Percentiles rank a stretch among this genome's conserved stretches.
Conservation (phyloP, 2,797 vertebrate genomes). For the Rhinatrema bivittatum region DNA sequence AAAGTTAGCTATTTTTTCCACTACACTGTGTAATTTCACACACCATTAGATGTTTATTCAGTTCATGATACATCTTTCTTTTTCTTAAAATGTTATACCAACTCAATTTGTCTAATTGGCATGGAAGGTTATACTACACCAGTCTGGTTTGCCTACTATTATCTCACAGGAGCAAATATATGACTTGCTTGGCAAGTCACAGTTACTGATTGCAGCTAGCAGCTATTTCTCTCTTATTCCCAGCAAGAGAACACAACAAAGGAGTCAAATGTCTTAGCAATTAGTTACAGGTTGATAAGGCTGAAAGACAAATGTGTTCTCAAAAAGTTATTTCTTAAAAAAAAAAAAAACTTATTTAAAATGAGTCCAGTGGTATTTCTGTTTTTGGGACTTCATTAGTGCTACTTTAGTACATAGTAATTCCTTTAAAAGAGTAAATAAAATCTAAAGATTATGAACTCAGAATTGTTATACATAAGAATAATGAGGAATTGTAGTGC, state of each 20-base stretch:
- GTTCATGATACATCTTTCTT: neutral
- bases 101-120: neutral
- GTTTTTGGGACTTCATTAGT: neutral
- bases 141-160: neutral
- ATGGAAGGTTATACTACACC: neutral
- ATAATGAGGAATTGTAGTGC: neutral
- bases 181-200: neutral
- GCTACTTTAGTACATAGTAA: neutral
- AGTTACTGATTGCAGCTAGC: slow-evolving; percentile 15
- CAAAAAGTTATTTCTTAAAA: neutral
- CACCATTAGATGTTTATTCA: neutral
- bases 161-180: neutral
- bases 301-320: slow-evolving; percentile 13
- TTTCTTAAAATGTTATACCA: neutral
- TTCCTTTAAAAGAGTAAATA: neutral
- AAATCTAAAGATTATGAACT: neutral
- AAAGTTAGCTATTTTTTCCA: neutral
- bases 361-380: neutral
- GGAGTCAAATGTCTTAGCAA: slow-evolving; percentile 22
- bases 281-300: slow-evolving; percentile 17
- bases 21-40: slow-evolving; percentile 10
- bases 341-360: too few species aligned
- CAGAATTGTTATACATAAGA: neutral
- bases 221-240: slow-evolving; percentile 1
- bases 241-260: slow-evolving; percentile 14